Evolutionary conservation across 2,797 vertebrate species (phyloP), one percentile per base, ranked within the genome.

Genomic region (Tadarida brasiliensis): DNA sequence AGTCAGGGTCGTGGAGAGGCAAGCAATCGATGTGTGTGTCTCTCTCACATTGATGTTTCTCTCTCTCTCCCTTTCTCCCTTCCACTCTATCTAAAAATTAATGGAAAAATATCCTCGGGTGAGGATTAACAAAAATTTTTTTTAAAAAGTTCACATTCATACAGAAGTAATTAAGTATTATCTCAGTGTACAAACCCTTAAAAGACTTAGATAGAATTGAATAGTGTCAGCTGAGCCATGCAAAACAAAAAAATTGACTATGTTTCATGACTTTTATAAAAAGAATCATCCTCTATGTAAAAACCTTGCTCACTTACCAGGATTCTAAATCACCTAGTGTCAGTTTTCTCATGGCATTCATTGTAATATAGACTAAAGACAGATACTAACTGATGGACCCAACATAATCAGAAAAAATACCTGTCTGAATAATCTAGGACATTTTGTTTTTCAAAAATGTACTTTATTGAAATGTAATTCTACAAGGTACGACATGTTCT

Each of bases 241-340:
- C 7, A 70, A 57, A 92, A 93, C 94, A 94, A 92, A 73, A 80
- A 68, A 39, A 11, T 73, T 74, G 39, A 78, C 67, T 44, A 54
- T 49, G 39, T 73, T 93, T 77, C 10, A 0, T 93, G 61, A 85
- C 63, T 92, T 73, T 94, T 57, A 56, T 63, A 44, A 77, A 70
- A 91, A 30, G 77, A 76, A 82, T 56, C 47, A 87, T 88, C 30
- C 11, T 92, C 9, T 78, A 63, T 85, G 78, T 93, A 30, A 95
- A 91, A 85, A 51, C 59, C 22, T 94, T 68, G 59, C 17, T 74
- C 11, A 44, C 17, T 74, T 8, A 44, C 51, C 26, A 80, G 39
- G 30, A 76, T 73, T 83, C 30, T 70, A 70, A 86, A 14, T 35
- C 51, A 90, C 30, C 22, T 30, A 68, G n/a, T 68, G 54, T 39